Evolutionary conservation across 2,797 vertebrate genomes (phyloP), one percentile per base, ranked within the genome.

Genomic region (Balearica regulorum): DNA sequence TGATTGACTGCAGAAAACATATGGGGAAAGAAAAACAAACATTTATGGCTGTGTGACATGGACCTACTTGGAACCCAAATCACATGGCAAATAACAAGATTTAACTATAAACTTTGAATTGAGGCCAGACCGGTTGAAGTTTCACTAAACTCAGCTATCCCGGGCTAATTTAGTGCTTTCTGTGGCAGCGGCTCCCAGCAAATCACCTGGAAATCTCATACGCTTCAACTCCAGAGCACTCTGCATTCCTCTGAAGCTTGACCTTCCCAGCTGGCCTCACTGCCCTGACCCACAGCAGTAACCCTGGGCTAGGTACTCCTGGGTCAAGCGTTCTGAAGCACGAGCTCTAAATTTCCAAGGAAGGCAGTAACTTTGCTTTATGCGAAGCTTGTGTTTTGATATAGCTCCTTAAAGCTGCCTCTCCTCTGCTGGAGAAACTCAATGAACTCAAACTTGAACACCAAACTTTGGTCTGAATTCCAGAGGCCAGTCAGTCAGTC

Each of bases 191-290:
- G 82, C n/a, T 87, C 28, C 31, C 76, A 86, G 84, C 62, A 93
- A 89, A 93, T 92, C 94, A 81, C 89, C 94, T 91, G 90, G 78
- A 83, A 94, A 80, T 71, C 20, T 53, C 81, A 39, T 6, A 15
- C 1, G 1, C n/a, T 85, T 62, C 60, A 43, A 39, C 55, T 85
- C 33, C 79, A 53, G 60, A 64, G 75, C 66, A 28, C 43, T 35
- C 41, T 43, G 81, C 78, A 80, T 70, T 66, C 68, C 86, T 77
- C 64, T 57, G 90, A 79, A 82, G 43, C 46, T 57, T 51, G 86
- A 55, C 77, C 62, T 44, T 41, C 85, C 79, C 86, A 18, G 55
- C 49, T 87, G 92, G 79, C 84, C 81, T 60, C 66, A 0, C 53
- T 51, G 87, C 68, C 83, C 90, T 76, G 83, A 43, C 21, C 86